Evolutionary conservation across 2,797 vertebrate genomes (phyloP), one percentile per base, ranked within the genome.

Genomic region (Myotis myotis): DNA sequence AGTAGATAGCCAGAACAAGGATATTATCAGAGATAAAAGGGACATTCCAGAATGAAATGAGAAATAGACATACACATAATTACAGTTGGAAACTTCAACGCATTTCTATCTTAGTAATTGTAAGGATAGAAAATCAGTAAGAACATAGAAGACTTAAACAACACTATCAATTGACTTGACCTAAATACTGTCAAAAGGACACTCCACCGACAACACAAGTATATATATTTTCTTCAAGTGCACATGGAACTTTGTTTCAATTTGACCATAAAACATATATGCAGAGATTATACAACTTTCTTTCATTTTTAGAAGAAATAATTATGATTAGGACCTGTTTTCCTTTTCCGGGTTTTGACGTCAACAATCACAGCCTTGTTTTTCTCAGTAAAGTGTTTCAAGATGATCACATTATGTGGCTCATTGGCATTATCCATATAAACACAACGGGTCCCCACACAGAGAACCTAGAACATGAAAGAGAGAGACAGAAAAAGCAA

Each of bases 311-410:
- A 94, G 44, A 88, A 95, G 89, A 84, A 68, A 60, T 41, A 79
- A 93, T 85, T 74, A 93, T 36, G 87, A 3, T 30, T 93, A 96
- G 79, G 87, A 99, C 99, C 99, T 97, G 99, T 99, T 98, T 99
- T 99, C 89, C 99, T 99, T 97, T 99, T 99, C 82, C 99, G 98
- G 12, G 99, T 99, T 98, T 99, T 99, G 74, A 99, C 98, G 72
- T 99, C 99, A 15, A 99, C 99, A 53, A 99, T 99, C 17, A 99
- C 99, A 3, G 99, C 99, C 13, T 99, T 98, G 98, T 99, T 99
- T 94, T 99, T 99, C 97, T 99, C 99, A 0, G 99, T 99, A 97
- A 99, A 99, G 97, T 99, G 99, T 96, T 99, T 99, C 95, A 99
- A 98, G 97, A 99, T 97, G 97, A 99, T 99, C 97, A 99, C 99